Conservation (phyloP, 2,113 vertebrate species). For the Oreochromis aureus region DNA sequence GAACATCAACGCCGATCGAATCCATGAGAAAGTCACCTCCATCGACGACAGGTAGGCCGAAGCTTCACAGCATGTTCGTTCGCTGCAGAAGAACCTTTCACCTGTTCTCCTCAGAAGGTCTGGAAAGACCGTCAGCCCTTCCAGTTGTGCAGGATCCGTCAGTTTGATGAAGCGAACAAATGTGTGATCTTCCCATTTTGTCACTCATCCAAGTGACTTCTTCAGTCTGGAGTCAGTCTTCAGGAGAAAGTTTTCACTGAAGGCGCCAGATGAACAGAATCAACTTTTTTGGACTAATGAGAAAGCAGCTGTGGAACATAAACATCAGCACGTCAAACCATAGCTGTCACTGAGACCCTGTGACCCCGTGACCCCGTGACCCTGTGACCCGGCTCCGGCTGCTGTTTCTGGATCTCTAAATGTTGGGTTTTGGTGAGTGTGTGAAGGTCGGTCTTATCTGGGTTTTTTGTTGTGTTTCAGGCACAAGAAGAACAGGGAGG, state of each 20-base stretch:
- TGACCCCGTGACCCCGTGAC: too few relatives aligned
- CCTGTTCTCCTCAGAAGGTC: neutral
- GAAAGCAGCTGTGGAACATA: neutral
- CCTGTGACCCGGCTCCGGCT: neutral
- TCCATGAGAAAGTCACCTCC: constrained; percentile 90
- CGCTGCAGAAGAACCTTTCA: neutral
- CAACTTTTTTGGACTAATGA: too few relatives aligned
- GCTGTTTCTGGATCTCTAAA: neutral
- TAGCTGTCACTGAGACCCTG: neutral
- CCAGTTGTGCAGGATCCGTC: neutral
- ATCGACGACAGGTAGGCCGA: constrained; percentile 85
- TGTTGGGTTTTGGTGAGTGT: neutral
- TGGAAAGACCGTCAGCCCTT: neutral
- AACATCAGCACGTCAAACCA: neutral
- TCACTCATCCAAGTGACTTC: neutral
- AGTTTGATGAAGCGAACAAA: neutral
- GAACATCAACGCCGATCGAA: constrained; percentile 89
- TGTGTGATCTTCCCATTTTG: neutral
- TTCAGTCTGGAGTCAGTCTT: neutral
- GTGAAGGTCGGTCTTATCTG: neutral
- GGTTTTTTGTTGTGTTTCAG: constrained; percentile 55
- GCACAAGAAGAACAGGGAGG: constrained; percentile 91
- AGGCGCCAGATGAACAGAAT: neutral
- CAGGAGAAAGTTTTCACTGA: too few relatives aligned
- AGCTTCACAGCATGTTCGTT: neutral